A percentile compares a stretch with the other conserved stretches of the same genome.
Conservation (phyloP, 2,113 vertebrate genomes). For the Solenodon paradoxus region DNA sequence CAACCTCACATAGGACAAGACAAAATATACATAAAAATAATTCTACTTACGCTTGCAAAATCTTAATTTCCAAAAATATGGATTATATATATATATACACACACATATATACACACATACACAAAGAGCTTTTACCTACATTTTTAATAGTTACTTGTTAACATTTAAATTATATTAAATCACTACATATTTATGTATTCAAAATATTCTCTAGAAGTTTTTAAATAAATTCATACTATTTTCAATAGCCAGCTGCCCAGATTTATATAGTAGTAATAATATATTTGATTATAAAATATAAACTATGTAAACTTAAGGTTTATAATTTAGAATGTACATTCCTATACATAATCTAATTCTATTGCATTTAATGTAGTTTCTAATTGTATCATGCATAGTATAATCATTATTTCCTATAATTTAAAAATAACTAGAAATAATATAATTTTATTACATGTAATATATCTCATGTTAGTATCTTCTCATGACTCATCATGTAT, state of each 20-base stretch:
- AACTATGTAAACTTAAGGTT: not conserved
- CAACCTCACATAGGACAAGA: not conserved
- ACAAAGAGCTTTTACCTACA: not conserved
- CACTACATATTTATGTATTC: not conserved
- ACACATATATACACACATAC: no score
- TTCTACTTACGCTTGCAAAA: slow-evolving; percentile 42
- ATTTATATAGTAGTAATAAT: not conserved
- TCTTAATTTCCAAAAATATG: slow-evolving; percentile 25
- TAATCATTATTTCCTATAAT: not conserved
- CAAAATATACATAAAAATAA: not conserved
- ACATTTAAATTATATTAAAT: slow-evolving; percentile 41
- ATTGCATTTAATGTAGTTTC: not conserved
- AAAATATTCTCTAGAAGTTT: slow-evolving; percentile 20
- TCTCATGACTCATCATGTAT: not conserved
- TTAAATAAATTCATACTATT: slow-evolving; percentile 18
- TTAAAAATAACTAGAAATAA: not conserved
- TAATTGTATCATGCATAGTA: not conserved
- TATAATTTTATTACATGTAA: slow-evolving; percentile 17
- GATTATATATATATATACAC: not conserved
- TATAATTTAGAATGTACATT: slow-evolving; percentile 16
- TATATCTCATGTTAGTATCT: slow-evolving; percentile 26
- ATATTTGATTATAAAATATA: slow-evolving; percentile 18
- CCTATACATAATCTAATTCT: slow-evolving; percentile 25
- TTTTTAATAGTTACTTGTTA: slow-evolving; percentile 18
- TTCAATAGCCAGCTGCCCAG: slow-evolving; percentile 11